A percentile compares a stretch with the other conserved stretches of the same genome.
Evolutionary conservation across 2,888 invertebrate species (phyloP).

Genomic region (Byasa hedistus): DNA sequence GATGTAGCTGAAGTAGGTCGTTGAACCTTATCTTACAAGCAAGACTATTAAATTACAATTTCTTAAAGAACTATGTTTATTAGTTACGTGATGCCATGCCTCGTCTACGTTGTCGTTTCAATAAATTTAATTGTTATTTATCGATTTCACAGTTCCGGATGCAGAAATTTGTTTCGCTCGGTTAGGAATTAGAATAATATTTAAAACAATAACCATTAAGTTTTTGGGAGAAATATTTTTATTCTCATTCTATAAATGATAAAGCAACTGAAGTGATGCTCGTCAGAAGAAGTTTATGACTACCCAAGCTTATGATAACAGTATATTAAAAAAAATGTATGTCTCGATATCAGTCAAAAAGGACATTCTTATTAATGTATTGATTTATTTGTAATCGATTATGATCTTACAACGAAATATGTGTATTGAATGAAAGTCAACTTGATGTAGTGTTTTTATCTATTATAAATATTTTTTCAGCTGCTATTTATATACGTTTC

Average conservation of each 20-base stretch:
- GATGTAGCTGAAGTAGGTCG: conserved; percentile 57
- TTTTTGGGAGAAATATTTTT: neutral
- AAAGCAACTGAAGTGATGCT: neutral
- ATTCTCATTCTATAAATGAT: neutral
- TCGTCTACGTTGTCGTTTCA: conserved; percentile 57
- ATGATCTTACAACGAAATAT: too few relatives aligned
- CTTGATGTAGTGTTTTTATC: too few relatives aligned
- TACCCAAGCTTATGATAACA: too few relatives aligned
- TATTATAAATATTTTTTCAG: too few relatives aligned
- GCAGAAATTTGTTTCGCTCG: conserved; percentile 57
- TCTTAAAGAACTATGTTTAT: conserved; percentile 57
- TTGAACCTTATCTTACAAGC: conserved; percentile 50
- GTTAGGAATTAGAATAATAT: conserved; percentile 7
- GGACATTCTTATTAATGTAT: too few relatives aligned
- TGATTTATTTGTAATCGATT: too few relatives aligned
- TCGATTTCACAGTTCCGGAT: conserved; percentile 47
- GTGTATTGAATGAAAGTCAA: too few relatives aligned
- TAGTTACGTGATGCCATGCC: conserved; percentile 66
- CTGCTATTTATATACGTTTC: too few relatives aligned
- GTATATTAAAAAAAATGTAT: too few relatives aligned
- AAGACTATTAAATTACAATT: conserved; percentile 49
- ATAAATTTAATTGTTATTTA: conserved; percentile 58
- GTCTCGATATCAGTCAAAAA: too few relatives aligned
- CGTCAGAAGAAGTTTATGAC: too few relatives aligned
- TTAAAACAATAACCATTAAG: neutral